phyloP scores from a whole-genome alignment of 1,140 invertebrate genomes.

The Hycleus cichorii region DNA sequence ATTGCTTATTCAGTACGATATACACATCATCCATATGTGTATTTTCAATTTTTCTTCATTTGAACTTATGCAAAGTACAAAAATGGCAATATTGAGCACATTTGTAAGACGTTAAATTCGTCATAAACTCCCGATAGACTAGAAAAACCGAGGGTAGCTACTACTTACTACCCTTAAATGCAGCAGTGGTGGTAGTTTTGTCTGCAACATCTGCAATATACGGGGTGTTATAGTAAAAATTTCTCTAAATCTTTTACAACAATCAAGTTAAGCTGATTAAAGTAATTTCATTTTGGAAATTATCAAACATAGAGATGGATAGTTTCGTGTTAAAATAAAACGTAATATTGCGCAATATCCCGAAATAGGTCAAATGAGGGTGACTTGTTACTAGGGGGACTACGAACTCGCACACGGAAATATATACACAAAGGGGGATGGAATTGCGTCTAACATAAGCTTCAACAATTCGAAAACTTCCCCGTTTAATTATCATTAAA shows the following conservation, averaged over 20 bases:
- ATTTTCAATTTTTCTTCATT: slow-evolving; percentile 11
- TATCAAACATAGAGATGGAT: not conserved
- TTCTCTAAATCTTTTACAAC: too few species aligned
- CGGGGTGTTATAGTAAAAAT: not conserved
- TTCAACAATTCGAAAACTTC: not conserved
- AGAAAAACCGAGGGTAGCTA: not conserved
- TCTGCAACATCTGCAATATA: slow-evolving; percentile 10
- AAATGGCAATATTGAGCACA: slow-evolving; percentile 17
- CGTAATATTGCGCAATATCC: slow-evolving; percentile 10
- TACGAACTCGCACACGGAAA: not conserved
- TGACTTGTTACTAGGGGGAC: slow-evolving; percentile 2
- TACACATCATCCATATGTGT: slow-evolving; percentile 2
- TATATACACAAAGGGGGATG: not conserved
- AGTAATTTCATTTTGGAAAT: too few species aligned
- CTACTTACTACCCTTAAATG: slow-evolving; percentile 5
- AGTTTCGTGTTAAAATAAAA: not conserved
- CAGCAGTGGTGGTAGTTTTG: not conserved
- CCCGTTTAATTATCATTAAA: not conserved
- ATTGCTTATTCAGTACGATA: slow-evolving; percentile 18
- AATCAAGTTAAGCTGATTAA: too few species aligned
- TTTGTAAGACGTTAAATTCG: slow-evolving; percentile 15
- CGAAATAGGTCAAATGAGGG: slow-evolving; percentile 11
- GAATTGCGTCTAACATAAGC: slow-evolving; percentile 3
- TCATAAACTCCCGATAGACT: slow-evolving; percentile 14
- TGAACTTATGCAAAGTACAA: slow-evolving; percentile 7